Conservation (phyloP, 92 coral and sea anemone species). For the Phenganax subtilis region DNA sequence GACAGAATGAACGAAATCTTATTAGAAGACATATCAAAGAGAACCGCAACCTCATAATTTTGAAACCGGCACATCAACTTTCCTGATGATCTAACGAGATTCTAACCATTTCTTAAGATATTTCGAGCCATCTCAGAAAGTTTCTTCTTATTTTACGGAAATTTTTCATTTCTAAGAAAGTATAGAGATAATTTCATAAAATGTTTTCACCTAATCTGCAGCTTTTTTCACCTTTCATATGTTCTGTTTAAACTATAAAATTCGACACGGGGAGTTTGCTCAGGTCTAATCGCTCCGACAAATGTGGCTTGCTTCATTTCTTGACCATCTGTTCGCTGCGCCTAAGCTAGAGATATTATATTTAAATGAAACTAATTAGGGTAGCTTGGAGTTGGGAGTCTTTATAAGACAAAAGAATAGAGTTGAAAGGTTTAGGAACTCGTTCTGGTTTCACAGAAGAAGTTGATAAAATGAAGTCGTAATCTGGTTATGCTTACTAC, state of each 20-base stretch:
- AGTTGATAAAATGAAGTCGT: neutral
- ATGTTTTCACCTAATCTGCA: neutral
- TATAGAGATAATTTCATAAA: neutral
- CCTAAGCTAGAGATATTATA: neutral
- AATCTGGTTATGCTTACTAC: constrained; percentile 25
- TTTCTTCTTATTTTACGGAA: neutral
- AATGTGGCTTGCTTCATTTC: constrained; percentile 28
- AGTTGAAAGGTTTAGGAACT: neutral
- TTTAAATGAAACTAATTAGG: constrained; percentile 1
- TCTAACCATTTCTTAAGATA: neutral
- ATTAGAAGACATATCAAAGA: constrained; percentile 34
- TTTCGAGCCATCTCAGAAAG: neutral
- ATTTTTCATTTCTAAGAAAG: neutral
- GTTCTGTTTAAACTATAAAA: constrained; percentile 43
- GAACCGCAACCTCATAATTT: no score
- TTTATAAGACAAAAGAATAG: neutral
- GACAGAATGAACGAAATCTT: constrained; percentile 18
- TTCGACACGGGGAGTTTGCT: constrained; percentile 42
- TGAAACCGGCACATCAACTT: constrained; percentile 14
- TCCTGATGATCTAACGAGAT: constrained; percentile 37
- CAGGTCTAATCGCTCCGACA: constrained; percentile 39
- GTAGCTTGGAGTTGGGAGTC: neutral
- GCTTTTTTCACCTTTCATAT: constrained; percentile 33
- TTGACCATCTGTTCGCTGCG: constrained; percentile 25
- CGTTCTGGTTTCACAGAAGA: neutral